Percentiles rank a stretch among this genome's conserved stretches.
These are phyloP conservation scores for Neofelis nebulosa DNA, from an alignment of 2,113 vertebrate genomes.

Conservation along the genomic window DNA sequence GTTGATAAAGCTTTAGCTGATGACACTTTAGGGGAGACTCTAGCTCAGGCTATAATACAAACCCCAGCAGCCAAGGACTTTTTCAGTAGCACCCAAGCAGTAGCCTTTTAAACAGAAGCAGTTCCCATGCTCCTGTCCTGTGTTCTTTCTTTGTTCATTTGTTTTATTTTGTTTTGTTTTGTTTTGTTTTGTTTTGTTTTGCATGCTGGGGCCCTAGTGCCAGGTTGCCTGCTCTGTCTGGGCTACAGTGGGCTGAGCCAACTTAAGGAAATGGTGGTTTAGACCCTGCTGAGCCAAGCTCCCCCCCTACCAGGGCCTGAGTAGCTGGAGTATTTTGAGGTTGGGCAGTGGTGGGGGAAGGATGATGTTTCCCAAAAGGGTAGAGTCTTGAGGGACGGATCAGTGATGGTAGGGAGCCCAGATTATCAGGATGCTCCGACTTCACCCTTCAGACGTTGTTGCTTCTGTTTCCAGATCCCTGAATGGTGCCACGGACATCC, in stretches of 20 bases:
- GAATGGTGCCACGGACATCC: slow-evolving; percentile 93
- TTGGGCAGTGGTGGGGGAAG: background rate
- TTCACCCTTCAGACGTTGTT: background rate
- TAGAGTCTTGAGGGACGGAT: background rate
- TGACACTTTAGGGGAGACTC: background rate
- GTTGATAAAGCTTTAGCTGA: background rate
- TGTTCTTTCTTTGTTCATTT: background rate
- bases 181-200: background rate
- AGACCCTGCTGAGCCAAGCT: background rate
- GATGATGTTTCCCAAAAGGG: background rate
- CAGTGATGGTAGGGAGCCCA: accelerated
- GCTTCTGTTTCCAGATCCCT: slow-evolving; percentile 87
- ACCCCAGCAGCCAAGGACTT: background rate
- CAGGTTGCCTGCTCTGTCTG: background rate
- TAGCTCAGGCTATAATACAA: background rate
- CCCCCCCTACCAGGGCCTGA: accelerated
- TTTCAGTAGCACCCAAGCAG: background rate
- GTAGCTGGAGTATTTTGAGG: background rate
- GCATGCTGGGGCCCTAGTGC: background rate
- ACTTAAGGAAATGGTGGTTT: background rate
- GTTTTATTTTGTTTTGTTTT: background rate
- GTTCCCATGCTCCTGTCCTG: background rate
- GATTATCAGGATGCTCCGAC: background rate
- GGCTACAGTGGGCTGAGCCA: background rate
- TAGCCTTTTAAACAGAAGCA: background rate